phyloP scores from a whole-genome alignment of 2,888 invertebrate species.

The Drosophila meridionalis region DNA sequence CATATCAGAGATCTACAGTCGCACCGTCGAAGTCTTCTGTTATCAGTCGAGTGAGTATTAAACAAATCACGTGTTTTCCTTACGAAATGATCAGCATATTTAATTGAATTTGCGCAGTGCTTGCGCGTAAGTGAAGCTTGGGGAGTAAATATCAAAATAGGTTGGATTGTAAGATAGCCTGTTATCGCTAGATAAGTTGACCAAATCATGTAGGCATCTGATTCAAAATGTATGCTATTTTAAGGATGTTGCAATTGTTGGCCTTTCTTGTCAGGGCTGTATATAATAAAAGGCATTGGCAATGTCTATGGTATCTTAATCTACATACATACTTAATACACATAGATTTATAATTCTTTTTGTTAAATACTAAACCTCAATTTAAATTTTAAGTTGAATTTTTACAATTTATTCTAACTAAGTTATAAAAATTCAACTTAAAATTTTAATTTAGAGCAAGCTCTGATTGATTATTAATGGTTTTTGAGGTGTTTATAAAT shows the following conservation, averaged over 20 bases:
- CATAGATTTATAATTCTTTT: no score
- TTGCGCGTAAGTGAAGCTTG: background rate
- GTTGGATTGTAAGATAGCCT: background rate
- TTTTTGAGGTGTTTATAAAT: no score
- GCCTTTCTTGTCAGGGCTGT: no score
- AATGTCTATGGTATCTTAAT: no score
- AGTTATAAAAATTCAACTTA: no score
- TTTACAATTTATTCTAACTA: no score
- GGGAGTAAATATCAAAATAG: background rate
- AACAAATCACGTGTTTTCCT: background rate
- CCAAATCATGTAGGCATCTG: background rate
- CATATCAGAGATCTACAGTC: conserved; percentile 94
- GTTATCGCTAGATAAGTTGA: background rate
- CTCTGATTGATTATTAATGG: no score
- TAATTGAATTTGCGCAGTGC: background rate
- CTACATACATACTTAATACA: no score
- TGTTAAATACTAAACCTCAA: no score
- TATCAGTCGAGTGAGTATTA: conserved; percentile 82
- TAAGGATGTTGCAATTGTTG: background rate
- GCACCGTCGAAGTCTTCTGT: conserved; percentile 92
- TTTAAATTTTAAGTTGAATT: no score
- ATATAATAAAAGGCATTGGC: no score
- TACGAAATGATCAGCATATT: conserved; percentile 3
- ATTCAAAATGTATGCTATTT: background rate
- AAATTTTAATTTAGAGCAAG: no score